These are phyloP conservation scores for Ectropis crepuscularia DNA, from an alignment of 2,888 invertebrate species.

Conservation along the genomic window DNA sequence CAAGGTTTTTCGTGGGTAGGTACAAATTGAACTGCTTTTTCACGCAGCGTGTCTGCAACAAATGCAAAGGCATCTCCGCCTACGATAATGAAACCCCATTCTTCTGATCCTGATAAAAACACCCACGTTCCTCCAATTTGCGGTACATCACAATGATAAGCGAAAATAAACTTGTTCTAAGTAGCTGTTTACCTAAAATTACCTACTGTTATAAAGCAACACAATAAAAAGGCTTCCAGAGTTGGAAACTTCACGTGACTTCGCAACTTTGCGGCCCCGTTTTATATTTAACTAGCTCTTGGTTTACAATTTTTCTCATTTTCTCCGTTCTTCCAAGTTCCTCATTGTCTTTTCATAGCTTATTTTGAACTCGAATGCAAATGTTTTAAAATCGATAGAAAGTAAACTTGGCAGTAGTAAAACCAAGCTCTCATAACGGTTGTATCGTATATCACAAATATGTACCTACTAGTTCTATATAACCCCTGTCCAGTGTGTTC, in stretches of 20 bases:
- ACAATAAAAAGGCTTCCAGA: constrained; percentile 48
- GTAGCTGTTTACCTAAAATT: constrained; percentile 47
- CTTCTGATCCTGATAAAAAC: constrained; percentile 12
- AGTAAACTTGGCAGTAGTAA: background rate
- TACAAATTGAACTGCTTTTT: too few relatives aligned
- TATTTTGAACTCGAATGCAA: background rate
- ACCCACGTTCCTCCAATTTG: constrained; percentile 3
- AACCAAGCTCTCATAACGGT: background rate
- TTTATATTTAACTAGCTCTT: constrained; percentile 48
- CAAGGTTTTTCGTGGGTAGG: too few relatives aligned
- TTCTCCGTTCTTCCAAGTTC: constrained; percentile 39
- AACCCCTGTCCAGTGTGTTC: too few relatives aligned
- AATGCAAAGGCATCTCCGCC: background rate
- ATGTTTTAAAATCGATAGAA: background rate
- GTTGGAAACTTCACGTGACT: constrained; percentile 54
- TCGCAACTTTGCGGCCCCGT: constrained; percentile 51
- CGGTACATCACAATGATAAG: constrained; percentile 16
- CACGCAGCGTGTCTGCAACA: background rate
- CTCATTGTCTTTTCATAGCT: constrained; percentile 40
- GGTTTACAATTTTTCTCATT: constrained; percentile 37
- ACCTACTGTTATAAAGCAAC: constrained; percentile 54
- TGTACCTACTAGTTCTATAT: too few relatives aligned
- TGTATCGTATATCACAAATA: too few relatives aligned
- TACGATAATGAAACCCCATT: background rate
- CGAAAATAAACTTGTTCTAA: constrained; percentile 32